Conservation (phyloP, 2,888 invertebrate genomes). For the Ophioninae sp. region DNA sequence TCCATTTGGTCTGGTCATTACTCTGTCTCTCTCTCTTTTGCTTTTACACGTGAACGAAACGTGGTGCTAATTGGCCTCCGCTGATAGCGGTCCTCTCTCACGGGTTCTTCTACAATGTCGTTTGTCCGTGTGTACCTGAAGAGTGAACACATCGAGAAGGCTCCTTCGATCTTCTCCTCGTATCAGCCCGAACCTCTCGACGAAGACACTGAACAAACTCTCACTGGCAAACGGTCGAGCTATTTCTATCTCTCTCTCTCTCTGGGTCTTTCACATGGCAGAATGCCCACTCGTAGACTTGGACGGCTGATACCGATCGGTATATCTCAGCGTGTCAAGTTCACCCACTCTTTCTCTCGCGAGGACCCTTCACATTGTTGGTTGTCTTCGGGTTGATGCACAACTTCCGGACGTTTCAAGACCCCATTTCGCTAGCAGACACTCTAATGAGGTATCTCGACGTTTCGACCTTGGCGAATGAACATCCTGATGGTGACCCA, state of each 20-base stretch:
- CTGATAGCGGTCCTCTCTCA: constrained; percentile 52
- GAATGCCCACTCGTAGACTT: constrained; percentile 24
- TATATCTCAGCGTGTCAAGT: constrained; percentile 39
- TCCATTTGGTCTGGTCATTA: constrained; percentile 25
- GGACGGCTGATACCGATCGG: constrained; percentile 31
- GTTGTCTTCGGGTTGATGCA: constrained; percentile 5
- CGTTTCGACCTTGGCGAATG: background rate
- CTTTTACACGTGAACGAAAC: constrained; percentile 46
- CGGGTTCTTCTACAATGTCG: constrained; percentile 10
- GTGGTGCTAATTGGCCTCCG: constrained; percentile 59
- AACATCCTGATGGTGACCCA: background rate
- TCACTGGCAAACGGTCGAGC: constrained; percentile 37
- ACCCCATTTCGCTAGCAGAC: background rate
- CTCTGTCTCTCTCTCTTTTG: constrained; percentile 25
- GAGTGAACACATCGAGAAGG: constrained; percentile 31
- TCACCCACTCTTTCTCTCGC: constrained; percentile 41
- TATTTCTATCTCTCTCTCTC: constrained; percentile 14
- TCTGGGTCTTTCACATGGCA: constrained; percentile 2
- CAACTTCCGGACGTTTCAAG: background rate
- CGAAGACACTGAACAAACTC: constrained; percentile 42
- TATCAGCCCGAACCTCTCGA: constrained; percentile 32
- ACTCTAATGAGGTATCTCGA: constrained; percentile 10
- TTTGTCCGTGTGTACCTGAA: background rate
- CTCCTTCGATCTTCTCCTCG: constrained; percentile 42
- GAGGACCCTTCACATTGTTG: constrained; percentile 13